Percentiles rank a stretch among this genome's conserved stretches.
These are phyloP conservation scores for Muscicapa comitata DNA, from an alignment of 2,797 vertebrate genomes.

Conservation along the genomic window DNA sequence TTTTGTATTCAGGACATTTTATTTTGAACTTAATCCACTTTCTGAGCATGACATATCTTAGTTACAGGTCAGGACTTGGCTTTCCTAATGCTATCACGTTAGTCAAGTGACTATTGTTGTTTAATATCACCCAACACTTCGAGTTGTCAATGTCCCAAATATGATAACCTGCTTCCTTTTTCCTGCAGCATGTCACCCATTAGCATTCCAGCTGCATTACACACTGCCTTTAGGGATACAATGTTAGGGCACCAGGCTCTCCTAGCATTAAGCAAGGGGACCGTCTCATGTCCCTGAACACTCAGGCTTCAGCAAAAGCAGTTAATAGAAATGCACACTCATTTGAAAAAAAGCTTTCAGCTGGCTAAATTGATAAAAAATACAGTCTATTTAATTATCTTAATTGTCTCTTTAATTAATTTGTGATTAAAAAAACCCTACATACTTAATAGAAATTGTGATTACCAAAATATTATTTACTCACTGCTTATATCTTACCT, in stretches of 20 bases:
- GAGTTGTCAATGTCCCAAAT: slow-evolving; percentile 70
- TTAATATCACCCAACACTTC: slow-evolving; percentile 71
- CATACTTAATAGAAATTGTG: neutral
- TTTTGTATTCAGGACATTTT: neutral
- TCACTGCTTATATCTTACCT: neutral
- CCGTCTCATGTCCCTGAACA: neutral
- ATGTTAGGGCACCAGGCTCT: slow-evolving; percentile 17
- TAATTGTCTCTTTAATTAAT: neutral
- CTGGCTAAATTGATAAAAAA: neutral
- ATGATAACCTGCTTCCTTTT: slow-evolving; percentile 75
- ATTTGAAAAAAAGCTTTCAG: neutral
- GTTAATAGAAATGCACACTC: neutral
- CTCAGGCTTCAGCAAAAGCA: neutral
- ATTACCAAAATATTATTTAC: neutral
- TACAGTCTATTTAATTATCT: neutral
- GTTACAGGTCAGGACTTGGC: slow-evolving; percentile 49
- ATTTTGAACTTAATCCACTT: slow-evolving; percentile 3
- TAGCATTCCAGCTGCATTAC: slow-evolving; percentile 78
- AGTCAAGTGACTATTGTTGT: slow-evolving; percentile 65
- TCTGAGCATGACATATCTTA: neutral
- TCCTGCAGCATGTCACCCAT: slow-evolving; percentile 72
- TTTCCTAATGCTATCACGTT: slow-evolving; percentile 65
- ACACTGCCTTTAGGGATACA: slow-evolving; percentile 10
- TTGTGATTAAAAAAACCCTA: neutral
- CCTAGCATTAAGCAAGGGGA: neutral